Evolutionary conservation across 2,113 vertebrate genomes (phyloP).

Genomic region (Gasterosteus aculeatus): DNA sequence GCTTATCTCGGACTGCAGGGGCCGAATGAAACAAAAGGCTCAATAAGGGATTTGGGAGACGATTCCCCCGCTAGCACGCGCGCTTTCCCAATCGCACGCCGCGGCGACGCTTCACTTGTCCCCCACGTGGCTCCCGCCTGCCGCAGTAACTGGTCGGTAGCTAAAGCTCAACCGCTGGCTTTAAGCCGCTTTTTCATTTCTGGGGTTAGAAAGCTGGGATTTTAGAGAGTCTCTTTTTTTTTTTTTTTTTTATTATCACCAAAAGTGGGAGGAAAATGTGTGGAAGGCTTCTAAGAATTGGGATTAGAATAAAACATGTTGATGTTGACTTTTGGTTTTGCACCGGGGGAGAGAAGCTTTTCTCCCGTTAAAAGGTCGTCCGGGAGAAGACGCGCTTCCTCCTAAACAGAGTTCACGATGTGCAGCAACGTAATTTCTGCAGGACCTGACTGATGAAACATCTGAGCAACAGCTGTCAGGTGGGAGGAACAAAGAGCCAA

Average conservation of each 20-base stretch:
- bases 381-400: no score
- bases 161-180: neutral
- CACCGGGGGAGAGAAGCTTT: no score
- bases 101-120: slow-evolving; percentile 2
- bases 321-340: no score
- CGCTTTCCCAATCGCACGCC: slow-evolving; percentile 12
- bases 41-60: slow-evolving; percentile 54
- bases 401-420: no score
- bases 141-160: neutral
- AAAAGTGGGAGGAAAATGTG: neutral
- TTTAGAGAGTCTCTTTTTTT: neutral
- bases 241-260: neutral
- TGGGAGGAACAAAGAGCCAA: neutral
- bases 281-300: no score
- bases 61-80: slow-evolving; percentile 30
- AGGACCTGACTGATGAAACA: neutral
- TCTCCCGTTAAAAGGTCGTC: no score
- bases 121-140: neutral
- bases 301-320: no score
- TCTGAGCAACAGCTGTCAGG: neutral
- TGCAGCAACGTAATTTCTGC: neutral
- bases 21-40: slow-evolving; percentile 55
- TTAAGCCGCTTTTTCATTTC: neutral
- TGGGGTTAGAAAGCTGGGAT: neutral
- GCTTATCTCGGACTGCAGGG: slow-evolving; percentile 68